These are phyloP conservation scores for Gymnorhina tibicen DNA, from an alignment of 2,113 vertebrate genomes.

Conservation along the genomic window DNA sequence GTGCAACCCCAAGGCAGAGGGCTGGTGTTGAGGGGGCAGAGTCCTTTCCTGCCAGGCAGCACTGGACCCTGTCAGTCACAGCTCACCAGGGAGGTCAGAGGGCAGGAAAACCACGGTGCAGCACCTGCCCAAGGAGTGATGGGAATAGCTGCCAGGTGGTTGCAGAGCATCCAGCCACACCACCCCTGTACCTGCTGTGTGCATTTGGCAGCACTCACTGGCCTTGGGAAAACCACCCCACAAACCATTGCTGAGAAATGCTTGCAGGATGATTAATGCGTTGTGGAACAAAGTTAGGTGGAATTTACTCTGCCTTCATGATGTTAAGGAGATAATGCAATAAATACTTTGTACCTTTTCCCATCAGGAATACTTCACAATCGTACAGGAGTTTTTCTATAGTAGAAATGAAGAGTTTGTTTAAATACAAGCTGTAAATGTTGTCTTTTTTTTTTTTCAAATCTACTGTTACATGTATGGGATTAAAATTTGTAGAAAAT, in stretches of 20 bases:
- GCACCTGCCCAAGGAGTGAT: neutral
- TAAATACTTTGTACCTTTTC: neutral
- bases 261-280: neutral
- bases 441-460: neutral
- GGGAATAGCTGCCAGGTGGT: neutral
- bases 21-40: neutral
- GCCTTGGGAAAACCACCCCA: neutral
- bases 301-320: neutral
- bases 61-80: neutral
- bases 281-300: neutral
- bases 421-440: neutral
- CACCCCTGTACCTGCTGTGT: neutral
- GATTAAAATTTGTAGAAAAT: neutral
- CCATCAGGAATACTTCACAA: neutral
- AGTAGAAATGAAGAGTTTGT: neutral
- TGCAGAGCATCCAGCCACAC: neutral
- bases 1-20: neutral
- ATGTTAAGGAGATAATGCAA: neutral
- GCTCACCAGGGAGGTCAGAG: neutral
- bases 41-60: neutral
- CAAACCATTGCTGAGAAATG: neutral
- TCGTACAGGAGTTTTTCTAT: neutral
- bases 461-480: neutral
- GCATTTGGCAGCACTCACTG: fast-evolving
- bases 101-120: fast-evolving